These are phyloP conservation scores for Leucophora obtusa DNA, from an alignment of 2,888 invertebrate genomes.

Conservation along the genomic window DNA sequence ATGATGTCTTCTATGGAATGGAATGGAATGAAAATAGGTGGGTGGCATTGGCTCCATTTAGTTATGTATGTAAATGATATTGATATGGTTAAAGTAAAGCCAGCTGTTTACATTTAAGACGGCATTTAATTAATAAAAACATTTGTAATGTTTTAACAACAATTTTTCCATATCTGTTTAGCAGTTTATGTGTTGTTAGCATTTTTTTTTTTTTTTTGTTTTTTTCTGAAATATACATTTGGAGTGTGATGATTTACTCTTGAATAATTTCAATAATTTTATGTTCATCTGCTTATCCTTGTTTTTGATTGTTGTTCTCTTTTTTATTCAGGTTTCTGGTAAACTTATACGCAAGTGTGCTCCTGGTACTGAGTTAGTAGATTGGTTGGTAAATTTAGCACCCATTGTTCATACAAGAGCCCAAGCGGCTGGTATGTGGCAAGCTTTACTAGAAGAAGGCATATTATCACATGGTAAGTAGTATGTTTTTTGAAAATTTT, in stretches of 20 bases:
- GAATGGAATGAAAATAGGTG: neutral
- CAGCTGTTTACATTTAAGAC: slow-evolving; percentile 54
- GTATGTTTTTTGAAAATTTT: neutral
- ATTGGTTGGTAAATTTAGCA: slow-evolving; percentile 86
- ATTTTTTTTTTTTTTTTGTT: too few relatives aligned
- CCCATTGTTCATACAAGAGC: slow-evolving; percentile 83
- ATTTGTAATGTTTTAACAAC: slow-evolving; percentile 20
- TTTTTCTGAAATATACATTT: neutral
- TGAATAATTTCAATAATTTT: slow-evolving; percentile 33
- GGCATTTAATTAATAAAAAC: slow-evolving; percentile 54
- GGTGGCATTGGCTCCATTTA: neutral
- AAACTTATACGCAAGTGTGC: slow-evolving; percentile 84
- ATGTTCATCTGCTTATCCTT: neutral
- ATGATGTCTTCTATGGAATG: neutral
- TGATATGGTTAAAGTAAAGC: slow-evolving; percentile 33
- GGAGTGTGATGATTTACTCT: slow-evolving; percentile 27
- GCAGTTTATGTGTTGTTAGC: neutral
- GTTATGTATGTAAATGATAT: neutral
- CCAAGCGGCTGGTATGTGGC: slow-evolving; percentile 90
- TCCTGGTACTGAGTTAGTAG: slow-evolving; percentile 89
- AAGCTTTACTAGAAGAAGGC: slow-evolving; percentile 88
- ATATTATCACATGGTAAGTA: slow-evolving; percentile 86
- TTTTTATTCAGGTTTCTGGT: slow-evolving; percentile 79
- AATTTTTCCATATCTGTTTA: slow-evolving; percentile 9
- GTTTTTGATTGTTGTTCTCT: slow-evolving; percentile 6